Conservation (phyloP, 2,113 vertebrate genomes). For the Anseranas semipalmata region DNA sequence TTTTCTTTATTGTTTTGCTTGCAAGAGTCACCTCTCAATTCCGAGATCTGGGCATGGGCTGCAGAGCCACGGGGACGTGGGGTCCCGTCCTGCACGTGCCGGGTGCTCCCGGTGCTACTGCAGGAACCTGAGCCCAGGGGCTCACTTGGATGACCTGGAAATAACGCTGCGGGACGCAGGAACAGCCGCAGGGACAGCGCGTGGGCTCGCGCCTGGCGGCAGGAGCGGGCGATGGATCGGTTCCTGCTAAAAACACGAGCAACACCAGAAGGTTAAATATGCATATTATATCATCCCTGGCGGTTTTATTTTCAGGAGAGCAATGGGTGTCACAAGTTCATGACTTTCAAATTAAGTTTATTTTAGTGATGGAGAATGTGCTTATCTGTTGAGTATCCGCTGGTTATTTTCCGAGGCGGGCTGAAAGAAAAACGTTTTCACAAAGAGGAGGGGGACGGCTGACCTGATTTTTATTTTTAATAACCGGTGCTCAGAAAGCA, state of each 20-base stretch:
- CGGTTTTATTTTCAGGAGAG: conserved; percentile 62
- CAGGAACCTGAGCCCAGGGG: not conserved
- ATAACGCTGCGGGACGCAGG: not conserved
- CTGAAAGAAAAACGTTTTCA: not conserved
- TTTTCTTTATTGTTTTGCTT: not conserved
- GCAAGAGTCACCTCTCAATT: not conserved
- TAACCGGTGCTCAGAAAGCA: not conserved
- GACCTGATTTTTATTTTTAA: not conserved
- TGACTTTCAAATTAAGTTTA: conserved; percentile 33
- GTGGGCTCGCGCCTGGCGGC: not conserved
- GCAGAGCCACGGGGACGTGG: not conserved
- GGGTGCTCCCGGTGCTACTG: not conserved
- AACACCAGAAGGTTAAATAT: conserved; percentile 42
- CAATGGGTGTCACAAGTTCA: conserved; percentile 10
- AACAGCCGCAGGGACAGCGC: not conserved
- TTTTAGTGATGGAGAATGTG: conserved; percentile 27
- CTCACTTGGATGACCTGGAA: not conserved
- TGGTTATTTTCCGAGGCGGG: not conserved
- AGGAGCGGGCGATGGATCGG: not conserved
- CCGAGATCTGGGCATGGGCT: not conserved
- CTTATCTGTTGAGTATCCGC: not conserved
- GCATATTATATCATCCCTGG: conserved; percentile 55
- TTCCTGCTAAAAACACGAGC: conserved; percentile 30
- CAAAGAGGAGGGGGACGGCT: not conserved
- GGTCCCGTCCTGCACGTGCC: not conserved